phyloP scores from a whole-genome alignment of 2,113 vertebrate species.

The Eubucco bourcierii region DNA sequence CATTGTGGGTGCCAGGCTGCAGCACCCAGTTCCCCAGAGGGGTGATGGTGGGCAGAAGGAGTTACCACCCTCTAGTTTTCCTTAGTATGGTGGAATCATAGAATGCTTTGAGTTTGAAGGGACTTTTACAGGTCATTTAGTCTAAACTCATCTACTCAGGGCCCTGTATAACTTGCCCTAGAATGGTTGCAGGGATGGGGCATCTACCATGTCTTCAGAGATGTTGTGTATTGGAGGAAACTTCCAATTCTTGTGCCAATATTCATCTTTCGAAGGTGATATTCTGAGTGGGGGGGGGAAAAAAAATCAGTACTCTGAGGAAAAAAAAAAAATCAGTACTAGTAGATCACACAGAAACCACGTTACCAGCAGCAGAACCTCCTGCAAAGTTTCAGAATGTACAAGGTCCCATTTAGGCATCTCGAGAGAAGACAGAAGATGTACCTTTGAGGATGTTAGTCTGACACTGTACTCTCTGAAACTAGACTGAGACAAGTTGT shows the following conservation, averaged over 20 bases:
- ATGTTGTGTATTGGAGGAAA: rapidly evolving
- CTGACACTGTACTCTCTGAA: not conserved
- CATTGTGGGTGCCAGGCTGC: not conserved
- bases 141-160: not conserved
- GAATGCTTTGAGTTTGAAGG: not conserved
- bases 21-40: rapidly evolving
- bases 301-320: not conserved
- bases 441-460: not conserved
- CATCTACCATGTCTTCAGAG: not conserved
- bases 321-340: not conserved
- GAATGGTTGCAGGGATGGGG: not conserved
- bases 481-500: not conserved
- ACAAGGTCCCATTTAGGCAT: rapidly evolving
- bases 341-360: not conserved
- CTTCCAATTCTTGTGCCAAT: not conserved
- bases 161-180: not conserved
- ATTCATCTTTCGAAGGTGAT: not conserved
- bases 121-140: not conserved
- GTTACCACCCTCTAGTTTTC: not conserved
- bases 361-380: not conserved
- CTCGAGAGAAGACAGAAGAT: not conserved
- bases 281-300: not conserved
- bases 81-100: not conserved
- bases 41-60: not conserved
- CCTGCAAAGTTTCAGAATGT: not conserved